Evolutionary conservation across 2,113 vertebrate species (phyloP).

Genomic region (Dasyurus viverrinus): DNA sequence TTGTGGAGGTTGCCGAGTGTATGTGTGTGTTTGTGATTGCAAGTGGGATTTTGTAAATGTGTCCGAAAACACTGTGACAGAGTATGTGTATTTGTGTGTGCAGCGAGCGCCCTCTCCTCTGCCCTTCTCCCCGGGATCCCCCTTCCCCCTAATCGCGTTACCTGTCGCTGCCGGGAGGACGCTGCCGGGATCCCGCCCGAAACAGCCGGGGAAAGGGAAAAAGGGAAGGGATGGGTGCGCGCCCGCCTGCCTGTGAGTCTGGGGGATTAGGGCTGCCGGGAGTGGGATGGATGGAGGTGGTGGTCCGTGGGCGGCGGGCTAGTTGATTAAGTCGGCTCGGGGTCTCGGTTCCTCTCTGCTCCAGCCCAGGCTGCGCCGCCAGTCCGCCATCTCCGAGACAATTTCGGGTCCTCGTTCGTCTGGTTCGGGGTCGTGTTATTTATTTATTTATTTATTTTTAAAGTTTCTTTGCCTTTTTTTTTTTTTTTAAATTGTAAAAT

Average conservation of each 20-base stretch:
- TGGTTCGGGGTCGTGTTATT: slow-evolving; percentile 49
- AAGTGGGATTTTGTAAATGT: not conserved
- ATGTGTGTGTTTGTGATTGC: not conserved
- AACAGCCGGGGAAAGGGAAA: slow-evolving; percentile 67
- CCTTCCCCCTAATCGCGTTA: slow-evolving; percentile 78
- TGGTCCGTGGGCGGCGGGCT: slow-evolving; percentile 69
- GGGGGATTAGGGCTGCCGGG: slow-evolving; percentile 52
- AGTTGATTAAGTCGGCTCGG: slow-evolving; percentile 62
- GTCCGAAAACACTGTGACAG: not conserved
- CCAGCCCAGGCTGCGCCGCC: slow-evolving; percentile 55
- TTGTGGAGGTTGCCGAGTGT: not conserved
- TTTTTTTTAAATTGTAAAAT: slow-evolving; percentile 75
- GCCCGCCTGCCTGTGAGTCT: not conserved
- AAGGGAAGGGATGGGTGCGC: slow-evolving; percentile 53
- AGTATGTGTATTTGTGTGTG: not conserved
- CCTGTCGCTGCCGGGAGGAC: slow-evolving; percentile 80
- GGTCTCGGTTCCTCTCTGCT: slow-evolving; percentile 62
- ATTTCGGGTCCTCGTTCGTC: slow-evolving; percentile 55
- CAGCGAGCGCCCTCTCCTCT: slow-evolving; percentile 31
- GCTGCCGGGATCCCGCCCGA: slow-evolving; percentile 81
- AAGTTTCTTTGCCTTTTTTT: slow-evolving; percentile 77
- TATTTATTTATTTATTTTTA: slow-evolving; percentile 55
- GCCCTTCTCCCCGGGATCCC: slow-evolving; percentile 67
- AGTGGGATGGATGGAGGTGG: slow-evolving; percentile 56
- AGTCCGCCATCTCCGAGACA: slow-evolving; percentile 43